phyloP scores from a whole-genome alignment of 1,140 invertebrate genomes.

The Leptopilina boulardi region DNA sequence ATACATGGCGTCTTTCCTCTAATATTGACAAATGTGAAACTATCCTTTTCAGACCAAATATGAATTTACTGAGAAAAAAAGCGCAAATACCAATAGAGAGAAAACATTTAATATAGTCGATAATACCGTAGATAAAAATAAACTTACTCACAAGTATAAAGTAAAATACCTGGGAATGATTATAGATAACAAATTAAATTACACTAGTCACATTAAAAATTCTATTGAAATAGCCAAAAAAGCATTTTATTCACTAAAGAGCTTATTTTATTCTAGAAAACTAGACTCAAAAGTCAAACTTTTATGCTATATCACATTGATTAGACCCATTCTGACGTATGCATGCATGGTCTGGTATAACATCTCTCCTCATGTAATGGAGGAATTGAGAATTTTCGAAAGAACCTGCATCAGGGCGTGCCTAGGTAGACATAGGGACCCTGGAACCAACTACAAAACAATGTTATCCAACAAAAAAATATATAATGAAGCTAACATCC shows the following conservation, averaged over 20 bases:
- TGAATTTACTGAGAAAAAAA: no score
- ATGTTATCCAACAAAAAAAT: constrained; percentile 44
- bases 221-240: constrained; percentile 50
- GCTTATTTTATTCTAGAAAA: constrained; percentile 44
- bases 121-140: no score
- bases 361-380: constrained; percentile 43
- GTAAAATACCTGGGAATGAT: constrained; percentile 49
- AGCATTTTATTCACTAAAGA: constrained; percentile 39
- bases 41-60: no score
- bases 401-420: constrained; percentile 54
- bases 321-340: constrained; percentile 54
- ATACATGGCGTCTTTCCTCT: no score
- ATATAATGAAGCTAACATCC: constrained; percentile 50
- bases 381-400: constrained; percentile 52
- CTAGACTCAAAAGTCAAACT: constrained; percentile 51
- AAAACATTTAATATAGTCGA: no score
- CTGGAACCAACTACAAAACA: constrained; percentile 41
- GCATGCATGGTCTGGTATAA: constrained; percentile 55
- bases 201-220: constrained; percentile 44
- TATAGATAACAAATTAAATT: constrained; percentile 40
- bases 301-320: constrained; percentile 50
- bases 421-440: constrained; percentile 39
- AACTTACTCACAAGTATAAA: constrained; percentile 11
- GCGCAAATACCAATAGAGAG: no score
- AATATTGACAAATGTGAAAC: no score